Conservation (phyloP, 1,140 invertebrate genomes). For the Zaprionus ornatus region DNA sequence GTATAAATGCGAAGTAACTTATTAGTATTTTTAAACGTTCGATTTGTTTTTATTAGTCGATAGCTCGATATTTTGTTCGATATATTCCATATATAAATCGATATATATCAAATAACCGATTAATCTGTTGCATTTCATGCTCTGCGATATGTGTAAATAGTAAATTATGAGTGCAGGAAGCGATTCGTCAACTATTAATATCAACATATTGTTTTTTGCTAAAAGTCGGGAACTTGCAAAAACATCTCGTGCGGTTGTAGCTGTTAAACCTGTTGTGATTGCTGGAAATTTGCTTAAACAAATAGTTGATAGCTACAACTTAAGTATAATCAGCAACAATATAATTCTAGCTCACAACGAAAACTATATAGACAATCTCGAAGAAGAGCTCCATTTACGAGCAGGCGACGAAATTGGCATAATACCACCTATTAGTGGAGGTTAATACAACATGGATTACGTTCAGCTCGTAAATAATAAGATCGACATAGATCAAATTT, state of each 20-base stretch:
- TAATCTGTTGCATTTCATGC: not conserved
- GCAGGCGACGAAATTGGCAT: slow-evolving; percentile 91
- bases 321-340: slow-evolving; percentile 88
- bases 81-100: not conserved
- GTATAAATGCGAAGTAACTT: too few species aligned
- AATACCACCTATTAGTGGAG: slow-evolving; percentile 95
- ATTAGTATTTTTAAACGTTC: too few species aligned
- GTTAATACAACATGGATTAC: slow-evolving; percentile 87
- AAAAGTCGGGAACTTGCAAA: slow-evolving; percentile 92
- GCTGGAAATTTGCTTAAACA: slow-evolving; percentile 85
- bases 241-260: slow-evolving; percentile 85
- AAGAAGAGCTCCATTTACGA: slow-evolving; percentile 85
- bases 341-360: slow-evolving; percentile 93
- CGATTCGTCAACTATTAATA: slow-evolving; percentile 69
- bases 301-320: slow-evolving; percentile 85
- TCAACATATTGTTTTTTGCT: slow-evolving; percentile 93
- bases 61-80: not conserved
- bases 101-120: not conserved
- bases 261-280: slow-evolving; percentile 85
- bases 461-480: slow-evolving; percentile 88
- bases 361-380: slow-evolving; percentile 87
- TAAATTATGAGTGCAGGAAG: slow-evolving; percentile 36
- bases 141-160: slow-evolving; percentile 1
- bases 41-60: too few species aligned
- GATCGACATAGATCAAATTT: slow-evolving; percentile 89